phyloP scores from a whole-genome alignment of 2,797 vertebrate species.

The Amniataba percoides region DNA sequence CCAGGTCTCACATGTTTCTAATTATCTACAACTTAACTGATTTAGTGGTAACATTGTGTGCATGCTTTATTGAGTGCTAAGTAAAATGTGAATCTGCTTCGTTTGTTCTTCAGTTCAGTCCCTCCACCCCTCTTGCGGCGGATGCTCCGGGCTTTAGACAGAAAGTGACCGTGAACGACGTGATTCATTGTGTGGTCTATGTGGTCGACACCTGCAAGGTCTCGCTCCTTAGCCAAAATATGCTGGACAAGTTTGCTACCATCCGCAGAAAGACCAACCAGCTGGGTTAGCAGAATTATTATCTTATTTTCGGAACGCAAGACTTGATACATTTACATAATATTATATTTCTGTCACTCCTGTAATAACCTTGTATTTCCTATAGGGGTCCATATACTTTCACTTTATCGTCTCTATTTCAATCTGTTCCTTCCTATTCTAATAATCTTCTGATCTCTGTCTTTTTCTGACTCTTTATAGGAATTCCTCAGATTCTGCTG shows the following conservation, averaged over 20 bases:
- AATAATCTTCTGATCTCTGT: background rate
- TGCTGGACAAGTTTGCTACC: conserved; percentile 68
- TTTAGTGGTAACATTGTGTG: background rate
- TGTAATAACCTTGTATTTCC: background rate
- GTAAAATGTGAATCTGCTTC: background rate
- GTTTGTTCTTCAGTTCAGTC: conserved; percentile 68
- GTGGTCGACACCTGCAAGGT: conserved; percentile 73
- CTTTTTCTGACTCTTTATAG: conserved; percentile 36
- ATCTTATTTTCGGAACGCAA: background rate
- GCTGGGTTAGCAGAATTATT: conserved; percentile 62
- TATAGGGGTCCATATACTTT: background rate
- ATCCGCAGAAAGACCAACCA: conserved; percentile 76
- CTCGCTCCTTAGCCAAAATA: conserved; percentile 67
- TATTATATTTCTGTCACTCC: background rate
- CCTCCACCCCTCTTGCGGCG: conserved; percentile 48
- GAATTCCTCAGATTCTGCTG: conserved; percentile 77
- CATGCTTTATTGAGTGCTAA: background rate
- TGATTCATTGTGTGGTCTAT: conserved; percentile 79
- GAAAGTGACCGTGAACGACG: conserved; percentile 61
- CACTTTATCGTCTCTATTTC: background rate
- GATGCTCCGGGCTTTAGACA: conserved; percentile 61
- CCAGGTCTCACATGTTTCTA: conserved; percentile 47
- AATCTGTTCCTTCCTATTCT: background rate
- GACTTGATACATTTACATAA: background rate
- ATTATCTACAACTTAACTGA: background rate